These are phyloP conservation scores for Platichthys stellatus DNA, from an alignment of 2,113 vertebrate species.

Conservation along the genomic window DNA sequence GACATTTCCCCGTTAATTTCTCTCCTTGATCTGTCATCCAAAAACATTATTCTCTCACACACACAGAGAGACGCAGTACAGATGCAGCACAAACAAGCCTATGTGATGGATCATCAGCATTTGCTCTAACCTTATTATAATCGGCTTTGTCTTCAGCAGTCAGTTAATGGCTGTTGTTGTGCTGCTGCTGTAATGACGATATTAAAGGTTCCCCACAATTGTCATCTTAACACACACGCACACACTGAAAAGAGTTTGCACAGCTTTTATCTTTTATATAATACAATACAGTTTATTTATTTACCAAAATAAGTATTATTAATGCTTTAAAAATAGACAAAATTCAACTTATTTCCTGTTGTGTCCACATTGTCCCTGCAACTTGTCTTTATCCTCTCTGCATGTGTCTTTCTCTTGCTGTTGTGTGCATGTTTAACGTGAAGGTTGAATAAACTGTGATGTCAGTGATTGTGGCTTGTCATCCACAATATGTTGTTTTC, in stretches of 20 bases:
- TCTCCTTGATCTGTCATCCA: not conserved
- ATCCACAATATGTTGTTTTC: not conserved
- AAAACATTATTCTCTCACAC: not conserved
- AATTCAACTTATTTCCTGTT: too few relatives aligned
- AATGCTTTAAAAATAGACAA: too few relatives aligned
- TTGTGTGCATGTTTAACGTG: too few relatives aligned
- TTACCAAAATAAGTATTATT: too few relatives aligned
- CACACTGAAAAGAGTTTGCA: not conserved
- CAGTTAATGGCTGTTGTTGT: constrained; percentile 10
- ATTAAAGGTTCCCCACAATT: not conserved
- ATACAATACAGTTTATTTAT: not conserved
- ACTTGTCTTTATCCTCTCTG: too few relatives aligned
- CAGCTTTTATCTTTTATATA: constrained; percentile 13
- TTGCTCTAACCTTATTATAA: constrained; percentile 20
- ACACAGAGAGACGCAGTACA: not conserved
- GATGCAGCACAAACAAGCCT: constrained; percentile 5
- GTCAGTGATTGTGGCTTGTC: not conserved
- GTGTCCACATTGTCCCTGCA: too few relatives aligned
- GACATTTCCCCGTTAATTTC: not conserved
- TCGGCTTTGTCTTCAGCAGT: constrained; percentile 22
- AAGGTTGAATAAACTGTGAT: too few relatives aligned
- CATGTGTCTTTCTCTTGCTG: too few relatives aligned
- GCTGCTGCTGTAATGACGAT: constrained; percentile 12
- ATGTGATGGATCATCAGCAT: constrained; percentile 26
- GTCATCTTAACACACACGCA: constrained; percentile 2